Conservation (phyloP, 2,797 vertebrate species). For the Prunella strophiata region DNA sequence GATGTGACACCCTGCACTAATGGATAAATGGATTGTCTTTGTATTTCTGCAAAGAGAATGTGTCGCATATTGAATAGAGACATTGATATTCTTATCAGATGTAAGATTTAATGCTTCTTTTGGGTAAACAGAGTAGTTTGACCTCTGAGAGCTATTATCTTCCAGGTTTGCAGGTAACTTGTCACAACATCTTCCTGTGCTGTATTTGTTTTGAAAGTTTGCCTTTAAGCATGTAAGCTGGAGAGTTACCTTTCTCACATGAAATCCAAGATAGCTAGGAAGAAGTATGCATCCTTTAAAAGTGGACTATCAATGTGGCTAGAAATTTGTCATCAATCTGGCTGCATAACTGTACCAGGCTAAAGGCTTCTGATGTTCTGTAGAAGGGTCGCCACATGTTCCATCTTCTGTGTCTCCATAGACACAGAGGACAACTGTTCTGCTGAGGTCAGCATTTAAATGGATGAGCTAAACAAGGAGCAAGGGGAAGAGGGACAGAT, state of each 20-base stretch:
- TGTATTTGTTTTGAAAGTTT: constrained; percentile 36
- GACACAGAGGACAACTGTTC: background rate
- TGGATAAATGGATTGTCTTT: constrained; percentile 48
- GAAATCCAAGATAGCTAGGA: background rate
- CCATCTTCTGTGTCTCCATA: background rate
- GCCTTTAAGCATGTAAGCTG: background rate
- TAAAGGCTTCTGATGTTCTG: background rate
- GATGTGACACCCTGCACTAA: constrained; percentile 55
- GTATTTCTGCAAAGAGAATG: constrained; percentile 37
- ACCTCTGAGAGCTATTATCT: constrained; percentile 44
- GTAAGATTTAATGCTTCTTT: constrained; percentile 52
- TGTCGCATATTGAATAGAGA: constrained; percentile 50
- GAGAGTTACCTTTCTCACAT: background rate
- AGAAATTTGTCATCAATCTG: background rate
- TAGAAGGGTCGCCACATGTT: background rate
- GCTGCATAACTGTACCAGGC: background rate
- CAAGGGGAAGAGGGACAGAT: background rate
- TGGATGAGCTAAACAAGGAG: background rate
- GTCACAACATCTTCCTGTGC: constrained; percentile 25
- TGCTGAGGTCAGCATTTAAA: background rate
- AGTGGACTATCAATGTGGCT: background rate
- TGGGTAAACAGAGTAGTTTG: constrained; percentile 7
- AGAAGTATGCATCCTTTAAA: background rate
- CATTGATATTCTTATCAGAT: constrained; percentile 61
- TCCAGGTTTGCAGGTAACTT: constrained; percentile 35